These are phyloP conservation scores for Nephrotoma guestfalica DNA, from an alignment of 2,888 invertebrate genomes.

Conservation along the genomic window DNA sequence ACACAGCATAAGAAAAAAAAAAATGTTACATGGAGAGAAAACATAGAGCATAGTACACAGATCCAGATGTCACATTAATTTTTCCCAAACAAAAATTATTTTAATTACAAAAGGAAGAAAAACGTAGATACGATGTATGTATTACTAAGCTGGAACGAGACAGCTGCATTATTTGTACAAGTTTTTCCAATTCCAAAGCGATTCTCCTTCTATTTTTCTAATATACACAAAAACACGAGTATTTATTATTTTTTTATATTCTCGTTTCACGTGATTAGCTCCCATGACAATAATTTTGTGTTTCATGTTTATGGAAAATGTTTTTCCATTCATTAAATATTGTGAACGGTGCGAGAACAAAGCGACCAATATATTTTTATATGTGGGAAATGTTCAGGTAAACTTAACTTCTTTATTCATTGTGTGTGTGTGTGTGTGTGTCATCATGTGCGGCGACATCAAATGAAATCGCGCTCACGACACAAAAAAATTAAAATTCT, in stretches of 20 bases:
- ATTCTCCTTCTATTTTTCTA: neutral
- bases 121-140: neutral
- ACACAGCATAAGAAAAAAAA: neutral
- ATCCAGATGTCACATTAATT: neutral
- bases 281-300: neutral
- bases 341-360: neutral
- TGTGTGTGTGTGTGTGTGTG: neutral
- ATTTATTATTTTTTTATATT: neutral
- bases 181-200: neutral
- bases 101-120: neutral
- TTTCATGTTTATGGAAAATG: neutral
- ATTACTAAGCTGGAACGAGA: neutral
- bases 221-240: neutral
- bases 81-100: neutral
- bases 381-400: neutral
- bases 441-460: neutral
- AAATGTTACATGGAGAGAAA: neutral
- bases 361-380: neutral
- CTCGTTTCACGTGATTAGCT: neutral
- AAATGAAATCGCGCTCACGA: neutral
- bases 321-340: neutral
- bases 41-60: neutral
- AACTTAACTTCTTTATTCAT: neutral
- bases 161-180: neutral
- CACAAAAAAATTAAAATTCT: neutral